Evolutionary conservation across 1,140 invertebrate genomes (phyloP), one percentile per base, ranked within the genome.

Genomic region (Pinna nobilis): DNA sequence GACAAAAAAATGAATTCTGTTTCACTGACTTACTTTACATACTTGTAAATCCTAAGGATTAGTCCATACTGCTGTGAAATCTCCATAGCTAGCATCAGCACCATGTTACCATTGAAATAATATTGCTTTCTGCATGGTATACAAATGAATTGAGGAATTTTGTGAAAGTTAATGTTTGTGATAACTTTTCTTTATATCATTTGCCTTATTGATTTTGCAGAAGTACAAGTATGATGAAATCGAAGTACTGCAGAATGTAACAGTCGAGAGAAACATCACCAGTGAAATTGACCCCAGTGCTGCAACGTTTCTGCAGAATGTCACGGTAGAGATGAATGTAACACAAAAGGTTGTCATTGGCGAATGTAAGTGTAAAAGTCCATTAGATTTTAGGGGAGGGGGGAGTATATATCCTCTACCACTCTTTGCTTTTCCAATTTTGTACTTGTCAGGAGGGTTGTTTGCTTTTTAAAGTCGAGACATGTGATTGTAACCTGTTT

Each of bases 191-290:
- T 25, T 7, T 51, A 13, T 25, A 59, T 37, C 18, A 25, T 61
- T 41, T 66, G 23, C 0, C 3, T 28, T 66, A 1, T n/a, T n/a
- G n/a, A n/a, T n/a, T 23, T 5, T 37, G 15, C 11, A 13, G 7
- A 53, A 32, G 2, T 60, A 15, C 18, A 25, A 47, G 20, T 47
- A 23, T 15, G 25, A 51, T 11, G 7, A 28, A 18, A 9, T 23
- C 23, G 5, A 35, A 51, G 18, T 83, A 78, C 47, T 83, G 76
- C 53, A 60, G 20, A 79, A 79, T 47, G 61, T 61, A n/a, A 78
- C 71, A 3, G 37, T 47, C n/a, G 41, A 63, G 30, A 50, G 32
- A 20, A 80, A 82, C 61, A 23, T 63, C 1, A 74, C 23, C 71
- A 15, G 23, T 25, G 1, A 32, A n/a, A 60, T 65, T 32, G 32